Percentiles rank a stretch among this genome's conserved stretches.
Conservation (phyloP, 2,797 vertebrate genomes). For the Alectoris magna region DNA sequence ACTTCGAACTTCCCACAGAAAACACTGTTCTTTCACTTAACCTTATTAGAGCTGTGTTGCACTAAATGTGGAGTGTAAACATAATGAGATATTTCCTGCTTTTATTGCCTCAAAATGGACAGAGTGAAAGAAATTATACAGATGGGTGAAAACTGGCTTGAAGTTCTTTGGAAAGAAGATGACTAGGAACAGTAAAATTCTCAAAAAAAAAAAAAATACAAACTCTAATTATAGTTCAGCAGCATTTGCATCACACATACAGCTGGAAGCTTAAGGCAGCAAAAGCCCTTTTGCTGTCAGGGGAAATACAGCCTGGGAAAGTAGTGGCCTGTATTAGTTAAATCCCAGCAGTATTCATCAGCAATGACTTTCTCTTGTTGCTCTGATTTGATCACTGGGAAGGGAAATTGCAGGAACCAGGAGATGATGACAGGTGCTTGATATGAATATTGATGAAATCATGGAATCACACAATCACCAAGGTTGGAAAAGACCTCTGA, state of each 20-base stretch:
- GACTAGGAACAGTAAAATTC: not conserved
- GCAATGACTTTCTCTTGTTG: not conserved
- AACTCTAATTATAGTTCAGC: not conserved
- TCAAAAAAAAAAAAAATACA: not conserved
- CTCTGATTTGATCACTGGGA: not conserved
- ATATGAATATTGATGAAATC: not conserved
- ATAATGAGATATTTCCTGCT: conserved; percentile 2
- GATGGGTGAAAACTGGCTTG: not conserved
- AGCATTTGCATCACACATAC: not conserved
- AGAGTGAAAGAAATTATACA: not conserved
- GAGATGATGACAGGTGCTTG: not conserved
- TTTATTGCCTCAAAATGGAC: not conserved
- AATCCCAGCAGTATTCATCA: not conserved
- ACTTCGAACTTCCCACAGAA: not conserved
- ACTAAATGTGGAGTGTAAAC: not conserved
- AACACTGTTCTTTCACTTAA: not conserved
- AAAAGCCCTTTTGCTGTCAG: not conserved
- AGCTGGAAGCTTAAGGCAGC: conserved; percentile 1
- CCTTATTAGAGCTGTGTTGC: not conserved
- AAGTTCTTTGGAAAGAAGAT: not conserved
- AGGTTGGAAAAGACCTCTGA: too few relatives aligned
- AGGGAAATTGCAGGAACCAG: not conserved
- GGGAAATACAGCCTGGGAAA: not conserved
- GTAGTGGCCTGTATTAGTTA: not conserved
- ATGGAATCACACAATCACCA: too few relatives aligned